phyloP scores from a whole-genome alignment of 2,113 vertebrate genomes.

The Pelobates fuscus region DNA sequence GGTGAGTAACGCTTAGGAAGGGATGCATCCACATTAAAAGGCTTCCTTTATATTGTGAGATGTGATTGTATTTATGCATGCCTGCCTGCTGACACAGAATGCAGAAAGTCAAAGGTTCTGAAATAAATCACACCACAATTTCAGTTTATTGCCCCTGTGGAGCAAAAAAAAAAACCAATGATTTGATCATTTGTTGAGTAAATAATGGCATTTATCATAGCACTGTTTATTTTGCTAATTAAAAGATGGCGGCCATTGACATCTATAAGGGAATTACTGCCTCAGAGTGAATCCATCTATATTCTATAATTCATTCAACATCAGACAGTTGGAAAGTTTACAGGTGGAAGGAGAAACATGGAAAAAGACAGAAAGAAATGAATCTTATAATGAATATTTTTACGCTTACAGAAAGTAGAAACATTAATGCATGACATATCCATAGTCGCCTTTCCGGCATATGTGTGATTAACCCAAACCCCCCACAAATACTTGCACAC shows the following conservation, averaged over 20 bases:
- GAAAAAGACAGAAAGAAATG: neutral
- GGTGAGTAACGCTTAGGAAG: neutral
- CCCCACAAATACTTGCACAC: too few species aligned
- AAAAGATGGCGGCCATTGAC: slow-evolving; percentile 56
- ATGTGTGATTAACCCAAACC: too few species aligned
- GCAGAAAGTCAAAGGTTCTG: slow-evolving; percentile 61
- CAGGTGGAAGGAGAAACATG: neutral
- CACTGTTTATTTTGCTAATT: slow-evolving; percentile 71
- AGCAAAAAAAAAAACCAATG: slow-evolving; percentile 60
- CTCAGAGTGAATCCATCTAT: neutral
- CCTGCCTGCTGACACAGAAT: slow-evolving; percentile 57
- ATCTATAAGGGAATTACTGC: slow-evolving; percentile 45
- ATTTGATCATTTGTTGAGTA: slow-evolving; percentile 67
- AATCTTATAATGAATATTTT: too few species aligned
- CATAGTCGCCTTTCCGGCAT: too few species aligned
- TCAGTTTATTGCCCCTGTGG: slow-evolving; percentile 60
- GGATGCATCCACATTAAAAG: slow-evolving; percentile 18
- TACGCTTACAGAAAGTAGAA: too few species aligned
- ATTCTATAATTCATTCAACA: slow-evolving; percentile 2
- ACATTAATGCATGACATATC: too few species aligned
- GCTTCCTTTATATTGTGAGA: slow-evolving; percentile 46
- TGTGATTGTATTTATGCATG: slow-evolving; percentile 56
- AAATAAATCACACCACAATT: slow-evolving; percentile 69
- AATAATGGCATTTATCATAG: slow-evolving; percentile 73
- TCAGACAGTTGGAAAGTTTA: neutral